Percentiles rank a stretch among this genome's conserved stretches.
Conservation (phyloP, 2,113 vertebrate species). For the human region DNA sequence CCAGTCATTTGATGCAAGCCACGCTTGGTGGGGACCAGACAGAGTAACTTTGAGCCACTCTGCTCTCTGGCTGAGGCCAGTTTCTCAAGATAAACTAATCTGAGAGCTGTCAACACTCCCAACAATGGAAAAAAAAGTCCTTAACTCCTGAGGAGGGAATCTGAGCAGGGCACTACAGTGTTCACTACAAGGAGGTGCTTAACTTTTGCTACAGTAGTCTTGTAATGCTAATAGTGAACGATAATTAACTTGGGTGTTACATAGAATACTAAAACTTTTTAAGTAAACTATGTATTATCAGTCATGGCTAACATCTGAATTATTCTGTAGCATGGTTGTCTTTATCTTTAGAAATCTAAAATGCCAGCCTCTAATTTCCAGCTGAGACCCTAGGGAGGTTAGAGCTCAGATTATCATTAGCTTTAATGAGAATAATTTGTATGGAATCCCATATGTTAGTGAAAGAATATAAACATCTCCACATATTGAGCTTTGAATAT, state of each 20-base stretch:
- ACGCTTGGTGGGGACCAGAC: background rate
- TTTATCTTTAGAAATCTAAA: constrained; percentile 28
- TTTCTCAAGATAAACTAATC: background rate
- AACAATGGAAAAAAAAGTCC: background rate
- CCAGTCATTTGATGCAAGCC: background rate
- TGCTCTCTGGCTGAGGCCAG: background rate
- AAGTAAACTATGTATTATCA: background rate
- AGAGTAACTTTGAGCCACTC: background rate
- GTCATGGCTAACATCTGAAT: background rate
- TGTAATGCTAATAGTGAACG: background rate
- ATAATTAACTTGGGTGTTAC: background rate
- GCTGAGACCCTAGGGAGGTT: constrained; percentile 12
- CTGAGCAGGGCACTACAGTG: background rate
- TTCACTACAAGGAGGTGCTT: background rate
- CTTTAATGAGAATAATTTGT: constrained; percentile 63
- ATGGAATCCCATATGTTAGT: background rate
- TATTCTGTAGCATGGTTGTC: background rate
- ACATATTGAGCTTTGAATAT: constrained; percentile 3
- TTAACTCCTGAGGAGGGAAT: background rate
- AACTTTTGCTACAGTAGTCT: background rate
- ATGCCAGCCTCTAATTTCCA: background rate
- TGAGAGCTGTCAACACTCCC: background rate
- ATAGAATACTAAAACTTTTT: background rate
- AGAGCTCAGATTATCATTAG: constrained; percentile 48
- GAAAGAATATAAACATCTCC: constrained; percentile 30